Evolutionary conservation across 2,797 vertebrate genomes (phyloP).

Genomic region (Choloepus didactylus): DNA sequence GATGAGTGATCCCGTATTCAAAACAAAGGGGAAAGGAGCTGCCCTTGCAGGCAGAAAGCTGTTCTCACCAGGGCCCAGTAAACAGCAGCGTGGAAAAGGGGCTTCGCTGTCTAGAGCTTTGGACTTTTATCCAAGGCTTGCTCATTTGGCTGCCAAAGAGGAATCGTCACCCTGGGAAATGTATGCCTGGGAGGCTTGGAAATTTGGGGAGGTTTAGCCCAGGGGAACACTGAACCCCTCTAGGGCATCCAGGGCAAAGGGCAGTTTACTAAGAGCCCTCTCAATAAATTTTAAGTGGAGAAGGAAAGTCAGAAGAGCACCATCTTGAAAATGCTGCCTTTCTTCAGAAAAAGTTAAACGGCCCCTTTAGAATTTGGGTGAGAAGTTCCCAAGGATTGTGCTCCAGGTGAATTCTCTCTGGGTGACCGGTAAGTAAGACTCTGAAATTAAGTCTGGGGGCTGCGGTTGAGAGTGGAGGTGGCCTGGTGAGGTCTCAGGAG

Average conservation of each 20-base stretch:
- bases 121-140: neutral
- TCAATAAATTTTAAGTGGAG: neutral
- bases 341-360: conserved; percentile 8
- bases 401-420: conserved; percentile 72
- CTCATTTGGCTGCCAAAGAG: neutral
- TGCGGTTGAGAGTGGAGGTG: conserved; percentile 61
- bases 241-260: neutral
- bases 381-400: neutral
- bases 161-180: conserved; percentile 1
- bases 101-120: neutral
- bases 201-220: neutral
- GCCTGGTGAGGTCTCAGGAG: neutral
- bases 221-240: neutral
- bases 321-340: conserved; percentile 2
- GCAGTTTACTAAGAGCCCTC: neutral
- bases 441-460: conserved; percentile 68
- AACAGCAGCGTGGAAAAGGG: neutral
- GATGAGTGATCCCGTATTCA: conserved; percentile 63
- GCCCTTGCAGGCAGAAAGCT: conserved; percentile 43
- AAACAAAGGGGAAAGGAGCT: conserved; percentile 53
- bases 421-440: conserved; percentile 83
- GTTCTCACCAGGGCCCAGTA: conserved; percentile 48
- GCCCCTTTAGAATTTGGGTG: conserved; percentile 19
- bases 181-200: neutral
- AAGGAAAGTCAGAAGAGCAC: neutral